Base-by-base conservation (phyloP, 2,888 invertebrate genomes). In the Eudasyphora cyanicolor region DNA sequence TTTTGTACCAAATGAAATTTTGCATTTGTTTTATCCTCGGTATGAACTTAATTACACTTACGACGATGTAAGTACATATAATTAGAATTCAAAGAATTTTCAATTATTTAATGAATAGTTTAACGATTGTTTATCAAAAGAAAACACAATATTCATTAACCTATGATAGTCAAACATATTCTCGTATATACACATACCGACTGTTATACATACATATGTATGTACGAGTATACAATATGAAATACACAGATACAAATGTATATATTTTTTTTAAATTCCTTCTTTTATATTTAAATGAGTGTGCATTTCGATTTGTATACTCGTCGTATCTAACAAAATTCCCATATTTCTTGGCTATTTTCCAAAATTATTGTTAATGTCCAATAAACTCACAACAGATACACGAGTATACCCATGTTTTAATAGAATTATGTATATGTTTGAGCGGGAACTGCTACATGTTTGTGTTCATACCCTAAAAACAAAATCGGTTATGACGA, bases 301-400 rank as follows among this genome's bases (percentile, higher is more conserved):
- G 3, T 45, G 45, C 7, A 45, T 12, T 45, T 45, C n/a, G 32
- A 32, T 29, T 8, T 57, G 29, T 62, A 69, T 69, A n/a, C n/a
- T n/a, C n/a, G n/a, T n/a, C n/a, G n/a, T n/a, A 24, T 69, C 67
- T 77, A 27, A 49, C 57, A 76, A 76, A 82, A 76, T 79, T 79
- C 79, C 71, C 76, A 79, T 73, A 76, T 29, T 60, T 64, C 45
- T 79, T 79, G 82, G 79, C 76, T 12, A 32, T 49, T 64, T 54
- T 79, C 82, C 79, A 82, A 82, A 82, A 82, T 35, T 5, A 75
- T 76, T 80, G 62, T 70, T 71, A 57, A 76, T 67, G 57, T 76
- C 45, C 73, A 67, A 76, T 57, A 45, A 73, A 64, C 45, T 29
- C 38, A 67, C 38, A 42, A 24, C 19, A 12, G 17, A 62, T 14